Conservation (phyloP, 1,140 invertebrate genomes). For the Aphaenogaster floridana region DNA sequence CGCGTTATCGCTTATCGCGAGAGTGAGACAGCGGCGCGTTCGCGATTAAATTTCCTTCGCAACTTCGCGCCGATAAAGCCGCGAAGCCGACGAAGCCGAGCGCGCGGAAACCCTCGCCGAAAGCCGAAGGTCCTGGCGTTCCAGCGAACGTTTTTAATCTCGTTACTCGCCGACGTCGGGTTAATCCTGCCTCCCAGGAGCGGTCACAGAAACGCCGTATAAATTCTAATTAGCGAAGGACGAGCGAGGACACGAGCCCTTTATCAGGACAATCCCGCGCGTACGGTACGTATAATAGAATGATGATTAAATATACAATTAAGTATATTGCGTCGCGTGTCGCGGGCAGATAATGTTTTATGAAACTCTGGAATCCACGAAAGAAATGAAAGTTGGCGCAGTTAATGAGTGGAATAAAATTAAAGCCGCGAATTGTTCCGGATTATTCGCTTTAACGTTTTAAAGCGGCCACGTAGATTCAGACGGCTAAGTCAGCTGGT, state of each 20-base stretch:
- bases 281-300: neutral
- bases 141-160: conserved; percentile 13
- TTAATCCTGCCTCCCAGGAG: neutral
- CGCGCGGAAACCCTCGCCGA: neutral
- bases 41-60: conserved; percentile 42
- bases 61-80: conserved; percentile 29
- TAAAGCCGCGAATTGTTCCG: conserved; percentile 12
- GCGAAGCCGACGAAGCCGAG: neutral
- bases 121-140: neutral
- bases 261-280: conserved; percentile 26
- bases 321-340: conserved; percentile 9
- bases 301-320: conserved; percentile 43
- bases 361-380: neutral
- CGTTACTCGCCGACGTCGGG: conserved; percentile 11
- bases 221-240: conserved; percentile 41
- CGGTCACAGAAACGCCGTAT: conserved; percentile 8
- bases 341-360: neutral
- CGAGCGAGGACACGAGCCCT: neutral
- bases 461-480: neutral
- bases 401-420: conserved; percentile 12
- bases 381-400: neutral
- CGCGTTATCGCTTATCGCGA: conserved; percentile 71
- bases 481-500: neutral
- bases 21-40: neutral
- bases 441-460: conserved; percentile 45